phyloP scores from a whole-genome alignment of 2,888 invertebrate genomes.

The Eupithecia inturbata region DNA sequence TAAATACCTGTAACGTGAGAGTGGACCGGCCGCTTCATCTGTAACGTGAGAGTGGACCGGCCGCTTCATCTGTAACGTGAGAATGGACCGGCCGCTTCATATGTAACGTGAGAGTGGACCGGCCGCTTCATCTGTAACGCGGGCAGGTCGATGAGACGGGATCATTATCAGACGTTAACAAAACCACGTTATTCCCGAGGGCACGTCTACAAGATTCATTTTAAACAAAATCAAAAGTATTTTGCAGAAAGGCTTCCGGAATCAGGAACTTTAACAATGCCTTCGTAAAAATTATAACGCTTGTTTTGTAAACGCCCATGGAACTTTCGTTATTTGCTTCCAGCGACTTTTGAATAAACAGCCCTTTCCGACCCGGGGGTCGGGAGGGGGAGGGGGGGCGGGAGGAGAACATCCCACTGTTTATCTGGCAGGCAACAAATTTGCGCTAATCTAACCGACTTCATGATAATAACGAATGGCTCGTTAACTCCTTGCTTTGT shows the following conservation, averaged over 20 bases:
- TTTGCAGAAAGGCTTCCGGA: slow-evolving; percentile 5
- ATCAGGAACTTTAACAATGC: slow-evolving; percentile 18
- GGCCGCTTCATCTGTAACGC: too few relatives aligned
- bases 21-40: too few relatives aligned
- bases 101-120: too few relatives aligned
- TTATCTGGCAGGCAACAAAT: slow-evolving; percentile 32
- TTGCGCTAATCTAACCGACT: slow-evolving; percentile 35
- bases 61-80: too few relatives aligned
- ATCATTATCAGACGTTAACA: too few relatives aligned
- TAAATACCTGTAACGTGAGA: too few relatives aligned
- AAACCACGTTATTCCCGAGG: not conserved
- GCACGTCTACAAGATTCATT: not conserved
- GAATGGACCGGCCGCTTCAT: too few relatives aligned
- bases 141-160: not conserved
- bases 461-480: slow-evolving; percentile 38
- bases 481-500: slow-evolving; percentile 23
- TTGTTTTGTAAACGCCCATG: slow-evolving; percentile 21
- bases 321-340: slow-evolving; percentile 33
- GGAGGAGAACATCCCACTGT: slow-evolving; percentile 30
- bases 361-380: slow-evolving; percentile 15
- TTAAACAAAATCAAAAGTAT: not conserved
- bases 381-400: not conserved
- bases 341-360: slow-evolving; percentile 33
- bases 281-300: slow-evolving; percentile 23
- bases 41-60: too few relatives aligned